Percentiles rank a stretch among this genome's conserved stretches.
These are phyloP conservation scores for Grallaria varia DNA, from an alignment of 2,113 vertebrate genomes.

Conservation along the genomic window DNA sequence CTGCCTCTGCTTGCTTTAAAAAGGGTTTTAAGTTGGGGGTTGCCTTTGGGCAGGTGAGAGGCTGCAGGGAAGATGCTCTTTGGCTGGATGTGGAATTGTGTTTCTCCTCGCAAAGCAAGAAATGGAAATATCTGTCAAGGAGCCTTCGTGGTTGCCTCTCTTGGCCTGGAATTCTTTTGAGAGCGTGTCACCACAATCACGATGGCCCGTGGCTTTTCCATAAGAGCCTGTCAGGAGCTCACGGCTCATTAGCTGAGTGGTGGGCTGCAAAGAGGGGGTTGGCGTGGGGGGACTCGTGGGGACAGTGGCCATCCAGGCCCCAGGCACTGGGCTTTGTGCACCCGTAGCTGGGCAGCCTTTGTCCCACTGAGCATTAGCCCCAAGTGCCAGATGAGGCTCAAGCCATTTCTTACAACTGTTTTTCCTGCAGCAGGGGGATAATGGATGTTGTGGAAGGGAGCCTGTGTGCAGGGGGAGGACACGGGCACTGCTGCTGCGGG, in stretches of 20 bases:
- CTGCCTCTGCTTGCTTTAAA: background rate
- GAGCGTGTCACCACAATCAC: background rate
- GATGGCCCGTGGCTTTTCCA: rapidly evolving
- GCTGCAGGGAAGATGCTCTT: background rate
- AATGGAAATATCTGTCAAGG: background rate
- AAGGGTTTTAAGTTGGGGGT: background rate
- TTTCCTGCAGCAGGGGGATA: background rate
- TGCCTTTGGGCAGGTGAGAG: background rate
- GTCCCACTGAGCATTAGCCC: background rate
- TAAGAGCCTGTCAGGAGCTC: background rate
- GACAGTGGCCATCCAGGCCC: background rate
- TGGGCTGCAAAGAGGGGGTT: background rate
- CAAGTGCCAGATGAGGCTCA: background rate
- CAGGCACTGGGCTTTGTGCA: background rate
- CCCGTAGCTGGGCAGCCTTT: background rate
- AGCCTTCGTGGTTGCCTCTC: background rate
- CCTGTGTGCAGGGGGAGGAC: background rate
- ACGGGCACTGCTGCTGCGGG: too few relatives aligned
- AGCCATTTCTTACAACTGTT: rapidly evolving
- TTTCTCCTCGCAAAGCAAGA: background rate
- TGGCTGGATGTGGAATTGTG: rapidly evolving
- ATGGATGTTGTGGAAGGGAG: background rate
- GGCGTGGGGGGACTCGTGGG: background rate
- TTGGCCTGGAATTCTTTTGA: background rate
- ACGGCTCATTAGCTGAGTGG: background rate